Evolutionary conservation across 2,113 vertebrate species (phyloP), one percentile per base, ranked within the genome.

Genomic region (Cochlearius cochlearius): DNA sequence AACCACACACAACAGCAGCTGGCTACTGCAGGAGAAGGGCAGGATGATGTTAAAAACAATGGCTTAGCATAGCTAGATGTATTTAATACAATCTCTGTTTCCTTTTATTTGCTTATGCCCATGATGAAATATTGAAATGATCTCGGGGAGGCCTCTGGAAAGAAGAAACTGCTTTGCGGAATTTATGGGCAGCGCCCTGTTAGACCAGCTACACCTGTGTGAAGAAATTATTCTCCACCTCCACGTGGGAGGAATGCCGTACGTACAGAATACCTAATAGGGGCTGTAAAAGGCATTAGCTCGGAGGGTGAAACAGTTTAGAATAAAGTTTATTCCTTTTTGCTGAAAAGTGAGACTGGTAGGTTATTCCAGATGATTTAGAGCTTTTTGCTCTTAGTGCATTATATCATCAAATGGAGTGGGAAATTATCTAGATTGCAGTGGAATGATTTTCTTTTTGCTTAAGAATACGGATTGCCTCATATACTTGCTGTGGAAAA

Each of bases 351-450:
- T 1, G 4, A 52, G 59, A 45, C 52, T 73, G 53, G n/a, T 88
- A 75, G 81, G 66, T 79, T 96, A 58, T 79, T 88, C 53, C 29
- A 62, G 55, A 67, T 87, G 67, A 96, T 97, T 94, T 93, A 89
- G 69, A 88, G 92, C 63, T 93, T 92, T 95, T 90, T 94, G 58
- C 71, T 96, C 34, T 72, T 88, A 74, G 76, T 60, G 58, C 81
- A 76, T 96, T 94, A 86, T 94, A 66, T 83, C 69, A 69, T 93
- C 82, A 78, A 62, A 36, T 50, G 53, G 85, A 91, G 89, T 93
- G 87, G 76, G 92, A 86, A 66, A 95, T 96, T 96, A 87, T 90
- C 91, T 83, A 88, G 55, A 85, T 87, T 80, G 81, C 86, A 58
- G 55, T 39, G 32, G 85, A 90, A 92, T 76, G 25, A 82, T 94